Evolutionary conservation across 1,140 invertebrate genomes (phyloP), one percentile per base, ranked within the genome.

Genomic region (Monomorium pharaonis): DNA sequence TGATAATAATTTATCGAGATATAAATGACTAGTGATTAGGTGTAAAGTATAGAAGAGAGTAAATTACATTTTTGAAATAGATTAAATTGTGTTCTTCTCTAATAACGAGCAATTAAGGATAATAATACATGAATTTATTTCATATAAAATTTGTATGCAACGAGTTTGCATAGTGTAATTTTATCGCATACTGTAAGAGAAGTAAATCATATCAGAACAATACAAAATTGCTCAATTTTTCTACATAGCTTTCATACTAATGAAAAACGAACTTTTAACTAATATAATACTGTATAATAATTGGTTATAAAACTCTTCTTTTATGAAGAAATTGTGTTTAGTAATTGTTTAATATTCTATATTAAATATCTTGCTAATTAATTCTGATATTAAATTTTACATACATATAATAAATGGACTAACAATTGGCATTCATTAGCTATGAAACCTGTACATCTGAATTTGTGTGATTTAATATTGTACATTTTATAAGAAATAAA

Each of bases 331-430:
- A 78, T 78, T 78, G 47, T 18, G 7, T 77, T 63, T 37, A 18
- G 21, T 77, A 65, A 78, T 33, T 44, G 44, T 67, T 69, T 80
- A 65, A 30, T 78, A 65, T 51, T 49, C 44, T 24, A 21, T 47
- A 47, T 63, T 77, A 77, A 77, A 65, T 63, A 65, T 33, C 49
- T 78, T 30, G 18, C 42, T 44, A 49, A 78, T 78, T 67, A 78
- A 78, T 62, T 63, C 58, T 63, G 58, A 63, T 47, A 44, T 65
- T 77, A 77, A 63, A 77, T 77, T 77, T 62, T n/a, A 14, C 37
- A 9, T 42, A 6, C 49, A 9, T 58, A 44, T 44, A 56, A 44
- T n/a, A 77, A 77, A 77, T 77, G 75, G 3, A 77, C 56, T 47
- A 77, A 77, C 33, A 77, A 77, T 63, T 33, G 56, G 42, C 27